Base-by-base conservation (phyloP, 2,113 vertebrate species). In the Ammodytes marinus region DNA sequence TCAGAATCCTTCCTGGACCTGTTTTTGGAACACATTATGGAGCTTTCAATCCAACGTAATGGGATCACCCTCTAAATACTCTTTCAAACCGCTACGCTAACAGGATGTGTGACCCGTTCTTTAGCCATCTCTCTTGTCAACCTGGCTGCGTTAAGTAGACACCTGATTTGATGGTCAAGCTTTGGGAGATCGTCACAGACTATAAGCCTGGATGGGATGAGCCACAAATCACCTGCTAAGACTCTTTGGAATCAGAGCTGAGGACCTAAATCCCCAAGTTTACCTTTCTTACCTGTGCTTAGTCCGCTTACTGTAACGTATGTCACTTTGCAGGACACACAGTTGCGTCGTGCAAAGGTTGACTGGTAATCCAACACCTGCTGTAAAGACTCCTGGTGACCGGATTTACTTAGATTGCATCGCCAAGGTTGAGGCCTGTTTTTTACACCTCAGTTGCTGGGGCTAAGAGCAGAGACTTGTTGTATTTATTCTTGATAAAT, bases 141-240 rank as follows among this genome's bases (percentile, higher is more conserved):
- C 85, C 71, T 85, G 83, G 80, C 82, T 58, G 73, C 80, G 81
- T 92, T 89, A 92, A 91, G 91, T 74, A 89, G 88, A 89, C 89
- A 89, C 90, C 89, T 93, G 90, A 89, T 89, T 89, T 91, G 83
- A 88, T 83, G 91, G 86, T 91, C 92, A 77, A 91, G 94, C 93
- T 89, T 90, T 90, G 94, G 88, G 88, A 85, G 92, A 85, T 96
- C 94, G 90, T 95, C 93, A 96, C 96, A 96, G 95, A 95, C 84
- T 86, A 27, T 27, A 95, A 95, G 87, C 85, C 70, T 58, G 0
- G 10, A 92, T 53, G 47, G 94, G 95, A 96, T 96, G 94, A 96
- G 93, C 95, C 93, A 92, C 96, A 97, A 97, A 97, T 97, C 96
- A 96, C 96, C 95, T 94, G 92, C 94, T 96, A 95, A 94, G 95